Percentiles rank a stretch among this genome's conserved stretches.
Evolutionary conservation across 1,140 invertebrate genomes (phyloP).

Genomic region (Micrasema longulum): DNA sequence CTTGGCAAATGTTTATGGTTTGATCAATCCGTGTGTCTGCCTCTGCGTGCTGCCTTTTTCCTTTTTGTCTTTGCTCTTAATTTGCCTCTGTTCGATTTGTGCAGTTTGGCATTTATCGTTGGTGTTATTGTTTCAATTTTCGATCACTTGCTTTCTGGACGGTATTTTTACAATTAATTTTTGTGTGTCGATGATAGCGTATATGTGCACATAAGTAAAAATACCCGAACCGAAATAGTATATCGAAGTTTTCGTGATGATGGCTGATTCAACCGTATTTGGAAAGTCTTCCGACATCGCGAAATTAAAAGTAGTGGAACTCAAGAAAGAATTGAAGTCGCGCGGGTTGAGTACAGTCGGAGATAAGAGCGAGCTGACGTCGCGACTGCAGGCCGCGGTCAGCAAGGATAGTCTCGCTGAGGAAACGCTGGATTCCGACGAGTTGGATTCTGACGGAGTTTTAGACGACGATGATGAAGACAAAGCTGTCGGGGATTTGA

Average conservation of each 20-base stretch:
- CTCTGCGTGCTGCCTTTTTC: too few species aligned
- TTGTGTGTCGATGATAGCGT: too few species aligned
- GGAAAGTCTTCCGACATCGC: constrained; percentile 44
- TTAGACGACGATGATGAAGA: constrained; percentile 67
- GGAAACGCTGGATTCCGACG: constrained; percentile 64
- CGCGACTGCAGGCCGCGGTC: constrained; percentile 77
- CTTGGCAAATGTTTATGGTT: too few species aligned
- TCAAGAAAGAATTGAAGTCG: constrained; percentile 83
- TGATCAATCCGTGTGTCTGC: too few species aligned
- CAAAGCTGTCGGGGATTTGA: constrained; percentile 66
- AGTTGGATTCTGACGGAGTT: constrained; percentile 67
- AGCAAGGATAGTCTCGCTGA: constrained; percentile 63
- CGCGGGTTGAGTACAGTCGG: constrained; percentile 79
- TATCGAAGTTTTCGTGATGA: constrained; percentile 19
- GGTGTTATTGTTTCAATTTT: too few species aligned
- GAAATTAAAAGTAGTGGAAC: constrained; percentile 76
- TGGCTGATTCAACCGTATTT: constrained; percentile 44
- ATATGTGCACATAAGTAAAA: too few species aligned
- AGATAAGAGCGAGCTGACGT: constrained; percentile 84
- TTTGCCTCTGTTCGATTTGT: too few species aligned
- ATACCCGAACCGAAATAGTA: too few species aligned
- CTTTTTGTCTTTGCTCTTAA: too few species aligned
- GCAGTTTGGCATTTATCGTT: too few species aligned
- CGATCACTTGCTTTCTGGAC: too few species aligned
- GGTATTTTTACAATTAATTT: too few species aligned